Conservation (phyloP, 2,888 invertebrate species). For the Tethea ocularis region DNA sequence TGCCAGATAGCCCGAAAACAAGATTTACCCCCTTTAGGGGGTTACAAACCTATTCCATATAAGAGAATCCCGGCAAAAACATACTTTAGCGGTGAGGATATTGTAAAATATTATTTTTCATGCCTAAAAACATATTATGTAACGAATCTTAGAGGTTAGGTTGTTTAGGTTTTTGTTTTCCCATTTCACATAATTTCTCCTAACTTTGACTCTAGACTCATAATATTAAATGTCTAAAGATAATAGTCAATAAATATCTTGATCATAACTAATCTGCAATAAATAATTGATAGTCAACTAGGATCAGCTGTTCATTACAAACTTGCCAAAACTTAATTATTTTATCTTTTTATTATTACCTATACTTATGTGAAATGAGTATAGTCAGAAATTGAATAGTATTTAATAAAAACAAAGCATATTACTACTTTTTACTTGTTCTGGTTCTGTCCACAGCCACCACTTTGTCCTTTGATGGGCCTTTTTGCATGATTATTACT, state of each 20-base stretch:
- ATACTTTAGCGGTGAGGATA: constrained; percentile 86
- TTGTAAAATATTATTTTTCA: constrained; percentile 11
- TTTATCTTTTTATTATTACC: neutral
- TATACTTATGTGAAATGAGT: too few species aligned
- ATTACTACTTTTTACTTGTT: too few species aligned
- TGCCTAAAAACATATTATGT: constrained; percentile 57
- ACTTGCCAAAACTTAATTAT: neutral
- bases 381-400: too few species aligned
- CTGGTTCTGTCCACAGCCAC: too few species aligned
- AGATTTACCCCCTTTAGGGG: constrained; percentile 97
- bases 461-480: too few species aligned
- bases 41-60: constrained; percentile 91
- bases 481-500: too few species aligned
- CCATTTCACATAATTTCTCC: constrained; percentile 11
- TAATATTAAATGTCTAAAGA: neutral
- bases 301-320: neutral
- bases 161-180: constrained; percentile 24
- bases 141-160: constrained; percentile 60
- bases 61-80: constrained; percentile 88
- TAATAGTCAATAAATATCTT: neutral
- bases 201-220: neutral
- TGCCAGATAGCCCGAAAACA: constrained; percentile 81
- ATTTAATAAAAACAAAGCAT: too few species aligned
- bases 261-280: neutral
- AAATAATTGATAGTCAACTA: neutral